Percentiles rank a stretch among this genome's conserved stretches.
These are phyloP conservation scores for Steinernema carpocapsae DNA, from an alignment of 2,888 invertebrate genomes.

Conservation along the genomic window DNA sequence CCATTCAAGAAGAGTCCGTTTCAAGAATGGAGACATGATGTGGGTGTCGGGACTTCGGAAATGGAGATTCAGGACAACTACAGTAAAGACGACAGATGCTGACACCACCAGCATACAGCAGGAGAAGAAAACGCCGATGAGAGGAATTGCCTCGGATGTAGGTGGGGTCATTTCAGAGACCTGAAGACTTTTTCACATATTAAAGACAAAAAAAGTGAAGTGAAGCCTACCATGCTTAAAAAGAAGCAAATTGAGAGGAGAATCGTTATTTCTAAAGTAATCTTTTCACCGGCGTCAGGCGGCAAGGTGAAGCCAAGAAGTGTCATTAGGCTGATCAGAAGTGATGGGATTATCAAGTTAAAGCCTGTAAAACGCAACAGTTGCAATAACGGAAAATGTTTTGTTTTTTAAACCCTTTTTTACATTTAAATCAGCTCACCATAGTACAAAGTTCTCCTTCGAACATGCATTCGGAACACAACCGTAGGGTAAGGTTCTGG, in stretches of 20 bases:
- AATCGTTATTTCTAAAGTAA: constrained; percentile 75
- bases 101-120: constrained; percentile 65
- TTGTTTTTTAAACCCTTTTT: neutral
- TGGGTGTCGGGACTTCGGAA: constrained; percentile 62
- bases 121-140: constrained; percentile 65
- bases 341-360: constrained; percentile 98
- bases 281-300: constrained; percentile 97
- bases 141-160: constrained; percentile 72
- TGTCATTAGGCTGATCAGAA: constrained; percentile 97
- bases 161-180: constrained; percentile 92
- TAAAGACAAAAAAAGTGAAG: neutral
- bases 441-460: constrained; percentile 95
- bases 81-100: constrained; percentile 65
- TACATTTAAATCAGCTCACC: constrained; percentile 69
- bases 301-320: constrained; percentile 96
- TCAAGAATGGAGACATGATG: constrained; percentile 58
- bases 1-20: constrained; percentile 59
- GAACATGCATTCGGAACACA: constrained; percentile 88
- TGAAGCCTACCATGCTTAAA: constrained; percentile 81
- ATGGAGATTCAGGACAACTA: constrained; percentile 64
- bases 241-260: constrained; percentile 91
- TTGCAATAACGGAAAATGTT: too few species aligned
- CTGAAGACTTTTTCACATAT: too few species aligned
- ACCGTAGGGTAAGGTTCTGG: constrained; percentile 74
- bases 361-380: constrained; percentile 81